Conservation (phyloP, 2,113 vertebrate genomes). For the Thunnus thynnus region DNA sequence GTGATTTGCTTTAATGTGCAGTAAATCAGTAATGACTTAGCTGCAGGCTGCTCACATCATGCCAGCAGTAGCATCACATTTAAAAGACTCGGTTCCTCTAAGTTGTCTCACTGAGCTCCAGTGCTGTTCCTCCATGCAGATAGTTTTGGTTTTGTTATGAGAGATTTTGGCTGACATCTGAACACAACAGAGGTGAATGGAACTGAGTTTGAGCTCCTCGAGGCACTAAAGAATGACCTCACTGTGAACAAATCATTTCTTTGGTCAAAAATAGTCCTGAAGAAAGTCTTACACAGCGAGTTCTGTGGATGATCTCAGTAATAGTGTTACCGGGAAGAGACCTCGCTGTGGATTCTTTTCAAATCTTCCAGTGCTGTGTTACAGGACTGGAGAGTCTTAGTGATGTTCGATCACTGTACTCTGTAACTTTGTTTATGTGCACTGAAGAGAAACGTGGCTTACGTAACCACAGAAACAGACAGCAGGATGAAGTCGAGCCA, state of each 20-base stretch:
- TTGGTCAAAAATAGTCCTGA: no score
- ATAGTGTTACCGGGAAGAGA: no score
- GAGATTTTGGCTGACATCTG: no score
- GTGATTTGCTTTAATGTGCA: constrained; percentile 12
- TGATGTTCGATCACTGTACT: background rate
- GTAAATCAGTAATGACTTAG: background rate
- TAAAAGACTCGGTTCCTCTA: background rate
- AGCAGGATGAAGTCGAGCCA: no score
- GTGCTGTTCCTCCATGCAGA: no score
- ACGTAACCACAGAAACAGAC: constrained; percentile 17
- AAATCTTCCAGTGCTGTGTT: background rate
- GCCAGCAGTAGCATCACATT: background rate
- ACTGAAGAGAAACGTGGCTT: constrained; percentile 44
- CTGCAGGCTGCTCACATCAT: background rate
- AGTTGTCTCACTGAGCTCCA: no score
- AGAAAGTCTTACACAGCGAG: no score
- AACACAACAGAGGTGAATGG: no score
- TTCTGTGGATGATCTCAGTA: no score
- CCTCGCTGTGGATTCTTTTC: no score
- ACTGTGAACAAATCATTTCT: no score
- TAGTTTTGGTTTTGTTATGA: no score
- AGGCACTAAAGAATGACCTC: background rate
- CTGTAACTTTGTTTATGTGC: constrained; percentile 34
- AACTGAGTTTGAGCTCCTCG: background rate
- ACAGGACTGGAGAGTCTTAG: background rate